Percentiles rank a stretch among this genome's conserved stretches.
Evolutionary conservation across 2,888 invertebrate genomes (phyloP).

Genomic region (Thymelicus sylvestris): DNA sequence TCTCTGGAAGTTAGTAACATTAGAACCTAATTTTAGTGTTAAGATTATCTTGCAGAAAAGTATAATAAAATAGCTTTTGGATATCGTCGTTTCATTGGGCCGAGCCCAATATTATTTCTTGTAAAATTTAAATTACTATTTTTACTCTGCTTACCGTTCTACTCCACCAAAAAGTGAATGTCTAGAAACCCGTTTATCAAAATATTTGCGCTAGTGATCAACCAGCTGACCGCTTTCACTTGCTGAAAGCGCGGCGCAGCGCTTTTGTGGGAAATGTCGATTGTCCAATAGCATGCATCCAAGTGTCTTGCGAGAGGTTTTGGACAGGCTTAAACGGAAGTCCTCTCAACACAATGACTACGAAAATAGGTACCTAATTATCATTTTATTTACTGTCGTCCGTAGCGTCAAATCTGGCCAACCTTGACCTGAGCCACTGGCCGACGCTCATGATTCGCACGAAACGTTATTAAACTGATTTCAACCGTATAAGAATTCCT

Average conservation of each 20-base stretch:
- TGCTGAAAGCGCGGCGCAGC: not conserved
- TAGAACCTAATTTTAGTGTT: too few species aligned
- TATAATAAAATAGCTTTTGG: too few species aligned
- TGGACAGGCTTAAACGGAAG: not conserved
- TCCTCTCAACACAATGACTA: not conserved
- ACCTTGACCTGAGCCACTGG: not conserved
- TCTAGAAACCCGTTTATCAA: slow-evolving; percentile 2
- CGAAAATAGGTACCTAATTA: not conserved
- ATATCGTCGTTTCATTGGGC: too few species aligned
- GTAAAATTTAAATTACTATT: not conserved
- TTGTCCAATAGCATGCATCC: not conserved
- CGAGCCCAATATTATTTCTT: too few species aligned
- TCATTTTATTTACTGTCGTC: not conserved
- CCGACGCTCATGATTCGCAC: not conserved
- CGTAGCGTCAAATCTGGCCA: not conserved
- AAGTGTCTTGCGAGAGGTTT: not conserved
- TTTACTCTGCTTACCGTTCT: not conserved
- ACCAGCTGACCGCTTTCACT: slow-evolving; percentile 14
- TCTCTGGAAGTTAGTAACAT: too few species aligned
- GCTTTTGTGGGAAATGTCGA: not conserved
- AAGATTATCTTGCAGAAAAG: too few species aligned
- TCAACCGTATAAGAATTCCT: not conserved
- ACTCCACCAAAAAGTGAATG: slow-evolving; percentile 4
- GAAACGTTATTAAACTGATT: not conserved
- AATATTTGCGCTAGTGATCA: slow-evolving; percentile 16